Conservation (phyloP, 30 jellyfish, hydroid and myxozoan genomes). For the Rhopilema esculentum region DNA sequence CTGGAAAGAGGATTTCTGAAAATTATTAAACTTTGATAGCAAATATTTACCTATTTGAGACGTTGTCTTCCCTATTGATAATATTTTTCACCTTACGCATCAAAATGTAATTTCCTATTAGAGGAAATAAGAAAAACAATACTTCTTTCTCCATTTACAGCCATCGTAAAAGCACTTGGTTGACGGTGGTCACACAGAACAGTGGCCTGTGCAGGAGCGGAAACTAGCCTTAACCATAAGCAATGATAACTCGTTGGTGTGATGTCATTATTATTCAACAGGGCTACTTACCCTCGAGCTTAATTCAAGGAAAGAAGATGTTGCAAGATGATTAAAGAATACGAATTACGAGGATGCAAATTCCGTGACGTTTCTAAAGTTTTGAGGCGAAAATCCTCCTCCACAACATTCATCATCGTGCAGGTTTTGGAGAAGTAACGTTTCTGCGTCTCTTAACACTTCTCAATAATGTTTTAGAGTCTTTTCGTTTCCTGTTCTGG, state of each 20-base stretch:
- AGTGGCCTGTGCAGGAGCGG: not conserved
- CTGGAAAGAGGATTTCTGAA: not conserved
- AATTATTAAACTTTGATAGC: too few species aligned
- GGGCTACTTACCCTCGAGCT: not conserved
- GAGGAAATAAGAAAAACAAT: not conserved
- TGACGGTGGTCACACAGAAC: not conserved
- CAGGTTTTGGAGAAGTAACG: constrained; percentile 45
- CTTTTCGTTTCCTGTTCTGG: constrained; percentile 75
- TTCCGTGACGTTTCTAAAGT: not conserved
- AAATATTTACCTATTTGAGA: too few species aligned
- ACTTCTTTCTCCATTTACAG: not conserved
- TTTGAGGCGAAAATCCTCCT: constrained; percentile 39
- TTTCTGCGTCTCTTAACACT: constrained; percentile 41
- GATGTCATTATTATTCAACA: not conserved
- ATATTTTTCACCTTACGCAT: too few species aligned
- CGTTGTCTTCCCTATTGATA: too few species aligned
- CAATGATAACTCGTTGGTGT: not conserved
- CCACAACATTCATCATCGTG: constrained; percentile 3
- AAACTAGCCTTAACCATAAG: not conserved
- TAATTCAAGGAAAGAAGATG: not conserved
- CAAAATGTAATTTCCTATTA: not conserved
- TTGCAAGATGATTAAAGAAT: not conserved
- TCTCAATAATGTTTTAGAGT: constrained; percentile 23
- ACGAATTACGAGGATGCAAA: not conserved
- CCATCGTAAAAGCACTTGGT: not conserved